Percentiles rank a stretch among this genome's conserved stretches.
Conservation (phyloP, 2,888 invertebrate genomes). For the Zygogramma bicolorata region DNA sequence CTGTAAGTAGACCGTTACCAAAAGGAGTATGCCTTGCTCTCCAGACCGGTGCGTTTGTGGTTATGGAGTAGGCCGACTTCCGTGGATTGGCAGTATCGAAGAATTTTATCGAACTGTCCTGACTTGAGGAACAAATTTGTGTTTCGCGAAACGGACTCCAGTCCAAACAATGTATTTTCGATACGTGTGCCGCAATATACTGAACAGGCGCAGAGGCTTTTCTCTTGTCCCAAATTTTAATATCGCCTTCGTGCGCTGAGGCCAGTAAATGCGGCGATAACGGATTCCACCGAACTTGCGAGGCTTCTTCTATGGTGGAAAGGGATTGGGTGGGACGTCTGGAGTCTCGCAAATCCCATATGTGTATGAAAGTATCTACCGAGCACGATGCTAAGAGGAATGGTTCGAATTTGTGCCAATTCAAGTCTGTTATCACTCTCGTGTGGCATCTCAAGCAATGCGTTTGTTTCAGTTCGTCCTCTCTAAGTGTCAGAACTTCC, state of each 20-base stretch:
- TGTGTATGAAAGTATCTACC: constrained; percentile 91
- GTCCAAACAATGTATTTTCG: constrained; percentile 92
- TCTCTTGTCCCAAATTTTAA: constrained; percentile 95
- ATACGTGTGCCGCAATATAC: constrained; percentile 93
- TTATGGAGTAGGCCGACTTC: constrained; percentile 85
- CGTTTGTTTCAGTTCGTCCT: constrained; percentile 74
- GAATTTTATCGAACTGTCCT: constrained; percentile 95
- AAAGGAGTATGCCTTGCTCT: constrained; percentile 85
- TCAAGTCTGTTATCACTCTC: constrained; percentile 88
- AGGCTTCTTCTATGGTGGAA: constrained; percentile 92
- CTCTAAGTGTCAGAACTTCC: constrained; percentile 86
- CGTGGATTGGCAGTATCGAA: constrained; percentile 91
- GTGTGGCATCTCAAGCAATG: constrained; percentile 85
- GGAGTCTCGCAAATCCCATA: constrained; percentile 93
- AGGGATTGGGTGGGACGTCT: constrained; percentile 86
- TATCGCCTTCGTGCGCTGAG: constrained; percentile 95
- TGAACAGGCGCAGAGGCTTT: constrained; percentile 89
- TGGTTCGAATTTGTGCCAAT: constrained; percentile 88
- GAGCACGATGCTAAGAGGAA: constrained; percentile 89
- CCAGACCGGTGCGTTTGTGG: constrained; percentile 91
- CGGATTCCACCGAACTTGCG: constrained; percentile 94
- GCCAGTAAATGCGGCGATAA: constrained; percentile 86
- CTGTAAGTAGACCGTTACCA: constrained; percentile 91
- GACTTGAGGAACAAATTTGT: constrained; percentile 91
- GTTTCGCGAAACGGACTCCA: constrained; percentile 92